Base-by-base conservation (phyloP, 2,797 vertebrate species). In the Falco biarmicus region DNA sequence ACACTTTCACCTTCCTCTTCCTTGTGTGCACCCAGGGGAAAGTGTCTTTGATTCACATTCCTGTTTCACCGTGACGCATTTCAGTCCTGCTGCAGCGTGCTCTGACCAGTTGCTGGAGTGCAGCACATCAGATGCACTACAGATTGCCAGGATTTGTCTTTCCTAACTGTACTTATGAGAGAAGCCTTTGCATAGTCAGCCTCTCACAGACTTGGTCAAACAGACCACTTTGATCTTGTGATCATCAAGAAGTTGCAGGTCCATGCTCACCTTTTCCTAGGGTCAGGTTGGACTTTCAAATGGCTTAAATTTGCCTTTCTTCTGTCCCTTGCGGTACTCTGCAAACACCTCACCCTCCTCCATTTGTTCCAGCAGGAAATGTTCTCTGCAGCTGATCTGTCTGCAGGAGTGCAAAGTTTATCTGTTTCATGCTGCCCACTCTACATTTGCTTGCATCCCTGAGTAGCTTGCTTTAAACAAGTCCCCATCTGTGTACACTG, bases 61-160 rank as follows among this genome's bases (percentile, higher is more conserved):
- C 51, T 0, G 0, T 61, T 84, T 32, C 39, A 18, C 56, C 0
- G 0, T 91, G 91, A 89, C 0, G 4, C 47, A 66, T 59, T 73
- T 70, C 34, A 51, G 71, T 26, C 31, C 75, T 32, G 74, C 83
- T 61, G 89, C 87, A 92, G 89, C 59, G 70, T 89, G 71, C 68
- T 74, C 91, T 85, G 91, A 70, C 37, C 78, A 10, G 48, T 82
- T 0, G 1, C 57, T 19, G 34, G 59, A 89, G 70, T 0, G 0
- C 39, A 78, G 41, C 1, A 0, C 0, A 0, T 81, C 84, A 90
- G 65, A n/a, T 26, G 8, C 2, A 2, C 56, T 26, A 45, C 29
- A 69, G 10, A 10, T 32, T 34, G 41, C 29, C 7, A 34, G 66
- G 50, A 56, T 66, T 83, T 85, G 10, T 59, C 78, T 70, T 84